Base-by-base conservation (phyloP, 2,888 invertebrate genomes). In the Neoascia interrupta region DNA sequence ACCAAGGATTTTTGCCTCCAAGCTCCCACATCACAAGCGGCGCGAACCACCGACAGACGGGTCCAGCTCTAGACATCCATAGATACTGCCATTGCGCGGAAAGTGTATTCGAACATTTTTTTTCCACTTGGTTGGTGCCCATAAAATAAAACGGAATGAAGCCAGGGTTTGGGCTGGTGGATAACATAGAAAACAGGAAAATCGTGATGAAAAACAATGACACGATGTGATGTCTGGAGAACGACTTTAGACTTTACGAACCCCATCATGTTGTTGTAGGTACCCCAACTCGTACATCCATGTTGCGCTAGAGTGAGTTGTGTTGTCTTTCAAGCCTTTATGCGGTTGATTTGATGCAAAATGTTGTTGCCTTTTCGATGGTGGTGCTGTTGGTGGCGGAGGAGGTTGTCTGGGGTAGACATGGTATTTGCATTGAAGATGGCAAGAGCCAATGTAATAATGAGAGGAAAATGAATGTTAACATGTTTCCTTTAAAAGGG, bases 161-260 rank as follows among this genome's bases (percentile, higher is more conserved):
- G 5, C 31, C 39, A n/a, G 16, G 39, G 3, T 4, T 3, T 19
- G 18, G 11, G 31, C 11, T 31, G 26, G 16, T 21, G 37, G 8
- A 26, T 28, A 23, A n/a, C 10, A 43, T 23, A 41, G 43, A 51
- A 70, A 70, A 76, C 76, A 76, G 64, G 72, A 76, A 72, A 76
- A 72, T 72, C 76, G 76, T 76, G 76, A 76, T 76, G 72, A 64
- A 72, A 76, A 76, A 76, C 76, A 76, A 76, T 76, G 76, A 76
- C 76, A 76, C 76, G 72, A 76, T 60, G 72, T 72, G 76, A 72
- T 72, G 76, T 76, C 76, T 76, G 72, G 72, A 60, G 72, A 72
- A 72, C 37, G 76, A 64, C 70, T 58, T 58, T 64, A 43, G 37
- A 58, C 53, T n/a, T n/a, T n/a, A n/a, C n/a, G n/a, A n/a, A n/a